These are phyloP conservation scores for Hypomesus transpacificus DNA, from an alignment of 2,113 vertebrate species.

Conservation along the genomic window DNA sequence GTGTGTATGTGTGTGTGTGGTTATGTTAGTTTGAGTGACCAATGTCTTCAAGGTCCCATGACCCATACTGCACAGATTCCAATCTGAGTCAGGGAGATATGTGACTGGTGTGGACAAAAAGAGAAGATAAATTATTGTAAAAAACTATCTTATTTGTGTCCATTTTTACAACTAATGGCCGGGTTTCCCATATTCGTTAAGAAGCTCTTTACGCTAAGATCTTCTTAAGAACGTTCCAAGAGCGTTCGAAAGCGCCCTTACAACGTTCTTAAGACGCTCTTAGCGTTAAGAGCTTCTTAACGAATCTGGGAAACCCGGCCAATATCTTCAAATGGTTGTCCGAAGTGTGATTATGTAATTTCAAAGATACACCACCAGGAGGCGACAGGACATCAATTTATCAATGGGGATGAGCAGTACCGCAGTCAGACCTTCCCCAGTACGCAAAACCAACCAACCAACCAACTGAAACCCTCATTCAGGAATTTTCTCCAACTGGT, in stretches of 20 bases:
- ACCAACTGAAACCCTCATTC: too few relatives aligned
- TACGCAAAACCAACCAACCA: conserved; percentile 1
- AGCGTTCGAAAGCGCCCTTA: too few relatives aligned
- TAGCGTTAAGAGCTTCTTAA: too few relatives aligned
- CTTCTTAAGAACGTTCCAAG: too few relatives aligned
- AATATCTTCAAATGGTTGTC: too few relatives aligned
- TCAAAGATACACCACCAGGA: conserved; percentile 28
- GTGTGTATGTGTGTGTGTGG: neutral
- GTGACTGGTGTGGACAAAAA: neutral
- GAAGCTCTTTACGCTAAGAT: too few relatives aligned
- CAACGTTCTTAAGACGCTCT: too few relatives aligned
- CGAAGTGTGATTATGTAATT: neutral
- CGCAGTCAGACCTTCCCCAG: neutral
- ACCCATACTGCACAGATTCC: neutral
- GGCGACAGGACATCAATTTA: conserved; percentile 12
- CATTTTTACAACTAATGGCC: too few relatives aligned
- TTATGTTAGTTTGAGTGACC: neutral
- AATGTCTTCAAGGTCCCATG: neutral
- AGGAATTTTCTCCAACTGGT: neutral
- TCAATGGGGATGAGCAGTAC: neutral
- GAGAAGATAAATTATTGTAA: too few relatives aligned
- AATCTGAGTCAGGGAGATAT: neutral
- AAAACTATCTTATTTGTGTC: too few relatives aligned
- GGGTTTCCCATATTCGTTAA: too few relatives aligned
- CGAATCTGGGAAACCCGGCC: too few relatives aligned